Evolutionary conservation across 2,113 vertebrate species (phyloP).

Genomic region (Leptocoma aspasia): DNA sequence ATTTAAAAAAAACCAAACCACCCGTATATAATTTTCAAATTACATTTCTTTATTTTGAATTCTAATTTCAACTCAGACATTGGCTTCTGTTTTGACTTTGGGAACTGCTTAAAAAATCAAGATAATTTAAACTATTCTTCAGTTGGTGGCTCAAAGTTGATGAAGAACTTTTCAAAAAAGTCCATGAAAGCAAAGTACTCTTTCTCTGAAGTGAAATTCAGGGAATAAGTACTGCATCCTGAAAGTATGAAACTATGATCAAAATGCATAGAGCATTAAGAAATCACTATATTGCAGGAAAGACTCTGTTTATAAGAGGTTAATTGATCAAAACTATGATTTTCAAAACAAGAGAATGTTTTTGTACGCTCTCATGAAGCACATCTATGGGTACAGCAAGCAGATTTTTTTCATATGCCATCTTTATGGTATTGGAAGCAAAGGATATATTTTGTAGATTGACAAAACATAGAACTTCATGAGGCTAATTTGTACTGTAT

Average conservation of each 20-base stretch:
- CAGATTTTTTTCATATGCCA: background rate
- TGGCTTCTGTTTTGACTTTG: background rate
- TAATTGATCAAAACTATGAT: background rate
- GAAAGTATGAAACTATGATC: background rate
- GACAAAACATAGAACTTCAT: background rate
- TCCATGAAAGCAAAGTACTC: background rate
- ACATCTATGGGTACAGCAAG: background rate
- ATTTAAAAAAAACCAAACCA: background rate
- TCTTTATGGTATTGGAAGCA: background rate
- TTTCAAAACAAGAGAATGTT: background rate
- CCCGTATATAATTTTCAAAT: background rate
- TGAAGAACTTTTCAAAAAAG: background rate
- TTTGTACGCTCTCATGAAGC: background rate
- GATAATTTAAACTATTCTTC: background rate
- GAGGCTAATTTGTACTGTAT: background rate
- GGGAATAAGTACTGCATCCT: background rate
- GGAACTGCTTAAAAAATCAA: background rate
- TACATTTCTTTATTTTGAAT: background rate
- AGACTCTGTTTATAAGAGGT: background rate
- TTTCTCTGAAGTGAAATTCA: background rate
- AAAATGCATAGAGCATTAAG: background rate
- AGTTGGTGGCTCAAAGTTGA: background rate
- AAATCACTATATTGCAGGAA: background rate
- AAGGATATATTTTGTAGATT: background rate
- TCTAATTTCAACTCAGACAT: background rate